Percentiles rank a stretch among this genome's conserved stretches.
Evolutionary conservation across 2,797 vertebrate species (phyloP).

Genomic region (Hafferia zeledoni): DNA sequence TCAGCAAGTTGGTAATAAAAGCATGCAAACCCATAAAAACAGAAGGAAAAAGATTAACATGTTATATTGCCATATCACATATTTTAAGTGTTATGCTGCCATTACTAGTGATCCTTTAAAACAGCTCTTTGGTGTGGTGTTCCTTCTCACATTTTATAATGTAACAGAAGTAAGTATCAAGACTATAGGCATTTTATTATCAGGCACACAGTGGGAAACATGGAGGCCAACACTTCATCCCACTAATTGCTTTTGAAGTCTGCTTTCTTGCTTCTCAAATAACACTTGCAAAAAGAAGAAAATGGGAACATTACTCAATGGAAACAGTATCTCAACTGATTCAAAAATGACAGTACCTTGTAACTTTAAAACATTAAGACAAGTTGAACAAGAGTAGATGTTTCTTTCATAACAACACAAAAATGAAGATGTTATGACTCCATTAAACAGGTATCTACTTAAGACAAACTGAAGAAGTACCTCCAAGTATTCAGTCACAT

Average conservation of each 20-base stretch:
- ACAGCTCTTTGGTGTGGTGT: neutral
- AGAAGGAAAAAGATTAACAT: neutral
- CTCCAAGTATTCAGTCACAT: neutral
- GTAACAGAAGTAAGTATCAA: neutral
- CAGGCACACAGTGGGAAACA: neutral
- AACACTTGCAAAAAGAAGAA: neutral
- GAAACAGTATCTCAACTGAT: neutral
- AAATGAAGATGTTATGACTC: neutral
- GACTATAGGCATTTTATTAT: neutral
- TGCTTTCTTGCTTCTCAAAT: neutral
- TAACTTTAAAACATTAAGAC: neutral
- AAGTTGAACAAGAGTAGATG: neutral
- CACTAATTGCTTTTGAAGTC: neutral
- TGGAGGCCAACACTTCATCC: fast-evolving
- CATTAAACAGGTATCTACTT: neutral
- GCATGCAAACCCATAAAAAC: neutral
- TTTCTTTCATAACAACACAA: neutral
- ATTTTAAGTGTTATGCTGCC: neutral
- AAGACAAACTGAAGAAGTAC: neutral
- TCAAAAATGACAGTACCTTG: neutral
- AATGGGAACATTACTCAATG: neutral
- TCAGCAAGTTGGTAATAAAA: neutral
- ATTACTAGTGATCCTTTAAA: neutral
- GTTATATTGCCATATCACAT: neutral
- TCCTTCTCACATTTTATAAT: neutral